These are phyloP conservation scores for Dynastes tityus DNA, from an alignment of 2,888 invertebrate species.

Conservation along the genomic window DNA sequence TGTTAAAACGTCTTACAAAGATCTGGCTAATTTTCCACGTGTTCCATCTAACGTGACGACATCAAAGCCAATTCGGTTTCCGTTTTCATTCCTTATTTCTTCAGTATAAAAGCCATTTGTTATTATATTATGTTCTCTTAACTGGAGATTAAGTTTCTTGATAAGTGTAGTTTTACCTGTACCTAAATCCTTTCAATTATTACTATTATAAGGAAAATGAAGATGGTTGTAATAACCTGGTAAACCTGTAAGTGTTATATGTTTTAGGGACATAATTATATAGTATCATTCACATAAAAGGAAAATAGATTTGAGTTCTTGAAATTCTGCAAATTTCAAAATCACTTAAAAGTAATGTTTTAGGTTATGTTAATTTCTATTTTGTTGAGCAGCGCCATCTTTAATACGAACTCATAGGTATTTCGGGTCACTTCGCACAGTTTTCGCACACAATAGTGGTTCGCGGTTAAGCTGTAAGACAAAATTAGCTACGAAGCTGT, in stretches of 20 bases:
- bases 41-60: constrained; percentile 72
- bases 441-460: too few species aligned
- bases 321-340: too few species aligned
- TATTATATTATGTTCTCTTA: constrained; percentile 64
- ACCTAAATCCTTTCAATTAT: constrained; percentile 67
- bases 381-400: too few species aligned
- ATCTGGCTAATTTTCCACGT: constrained; percentile 73
- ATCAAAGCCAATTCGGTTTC: constrained; percentile 77
- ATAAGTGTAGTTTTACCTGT: constrained; percentile 80
- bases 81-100: constrained; percentile 72
- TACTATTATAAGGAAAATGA: not conserved
- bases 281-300: too few species aligned
- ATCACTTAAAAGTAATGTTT: too few species aligned
- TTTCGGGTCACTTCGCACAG: too few species aligned
- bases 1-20: constrained; percentile 62
- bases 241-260: constrained; percentile 56
- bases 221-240: constrained; percentile 53
- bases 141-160: constrained; percentile 69
- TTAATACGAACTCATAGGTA: too few species aligned
- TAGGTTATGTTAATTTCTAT: too few species aligned
- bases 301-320: too few species aligned
- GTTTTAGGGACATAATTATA: constrained; percentile 36
- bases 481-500: too few species aligned
- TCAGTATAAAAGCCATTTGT: constrained; percentile 78
- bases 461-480: too few species aligned